Evolutionary conservation across 1,140 invertebrate species (phyloP).

Genomic region (Hycleus phaleratus): DNA sequence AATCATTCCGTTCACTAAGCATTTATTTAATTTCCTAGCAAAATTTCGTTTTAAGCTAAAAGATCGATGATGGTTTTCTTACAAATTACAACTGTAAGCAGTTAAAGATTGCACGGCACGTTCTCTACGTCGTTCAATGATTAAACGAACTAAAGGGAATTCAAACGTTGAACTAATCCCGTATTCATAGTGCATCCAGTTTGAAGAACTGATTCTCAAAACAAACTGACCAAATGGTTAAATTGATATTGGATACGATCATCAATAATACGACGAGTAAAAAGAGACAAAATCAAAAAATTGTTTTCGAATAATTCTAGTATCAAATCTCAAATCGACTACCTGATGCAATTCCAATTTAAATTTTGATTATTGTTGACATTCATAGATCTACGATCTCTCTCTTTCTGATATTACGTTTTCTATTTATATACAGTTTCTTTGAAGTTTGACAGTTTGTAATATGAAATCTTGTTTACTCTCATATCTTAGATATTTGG

Average conservation of each 20-base stretch:
- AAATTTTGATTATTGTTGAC: slow-evolving; percentile 33
- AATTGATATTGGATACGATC: no score
- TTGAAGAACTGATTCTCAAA: background rate
- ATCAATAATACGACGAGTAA: no score
- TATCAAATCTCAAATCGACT: no score
- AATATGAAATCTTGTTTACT: slow-evolving; percentile 10
- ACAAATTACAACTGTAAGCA: background rate
- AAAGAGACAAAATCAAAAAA: no score
- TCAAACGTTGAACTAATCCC: background rate
- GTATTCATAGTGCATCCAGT: background rate
- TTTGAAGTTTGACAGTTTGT: slow-evolving; percentile 10
- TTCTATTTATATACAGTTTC: slow-evolving; percentile 17
- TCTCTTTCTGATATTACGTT: slow-evolving; percentile 18
- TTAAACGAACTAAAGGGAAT: background rate
- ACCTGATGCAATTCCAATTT: slow-evolving; percentile 27
- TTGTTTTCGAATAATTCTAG: no score
- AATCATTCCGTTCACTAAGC: background rate
- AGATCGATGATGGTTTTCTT: background rate
- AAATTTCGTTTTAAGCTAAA: background rate
- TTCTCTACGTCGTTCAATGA: background rate
- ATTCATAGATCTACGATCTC: slow-evolving; percentile 17
- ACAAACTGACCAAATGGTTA: background rate
- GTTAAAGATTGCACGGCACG: background rate
- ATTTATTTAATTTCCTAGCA: background rate
- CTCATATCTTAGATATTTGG: no score